Evolutionary conservation across 2,888 invertebrate genomes (phyloP), one percentile per base, ranked within the genome.

Genomic region (Lycocerus yunnanus): DNA sequence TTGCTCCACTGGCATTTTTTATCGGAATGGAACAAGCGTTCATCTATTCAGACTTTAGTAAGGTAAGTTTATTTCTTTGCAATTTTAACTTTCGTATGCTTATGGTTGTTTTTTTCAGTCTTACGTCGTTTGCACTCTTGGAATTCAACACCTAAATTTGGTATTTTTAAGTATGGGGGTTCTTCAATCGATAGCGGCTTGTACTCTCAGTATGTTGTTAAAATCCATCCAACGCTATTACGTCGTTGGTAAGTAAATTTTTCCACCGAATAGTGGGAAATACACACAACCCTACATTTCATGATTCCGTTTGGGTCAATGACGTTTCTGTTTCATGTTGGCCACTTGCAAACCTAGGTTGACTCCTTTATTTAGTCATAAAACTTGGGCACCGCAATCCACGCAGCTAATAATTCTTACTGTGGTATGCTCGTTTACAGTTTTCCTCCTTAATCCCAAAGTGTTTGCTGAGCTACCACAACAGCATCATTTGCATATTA

Each of bases 11-110:
- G 86, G 93, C 94, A 3, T 88, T 94, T 60, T 95, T 95, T 83
- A 94, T 95, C 78, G 95, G 95, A 76, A 89, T 95, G 74, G 95
- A 95, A 85, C 95, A 95, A 87, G 95, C 94, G 79, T 95, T 95
- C 85, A 94, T 95, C 88, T 92, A 93, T 84, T 92, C 93, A 9
- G 95, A 95, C 83, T 95, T 95, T 86, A 92, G 94, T 84, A 92
- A 94, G 90, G 94, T 93, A 43, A 16, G 63, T 61, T 10, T 14
- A 9, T 61, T 20, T 10, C n/a, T n/a, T n/a, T n/a, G n/a, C 13
- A 63, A 8, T 18, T 6, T 9, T n/a, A 13, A 21, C 8, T 13
- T 60, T 16, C 69, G 18, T 66, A 2, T 58, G 6, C 21, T 74
- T 66, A 58, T 18, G 43, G 61, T 71, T 77, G 58, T 66, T 73